Percentiles rank a stretch among this genome's conserved stretches.
phyloP scores from a whole-genome alignment of 2,888 invertebrate genomes.

The Ceraclea dissimilis region DNA sequence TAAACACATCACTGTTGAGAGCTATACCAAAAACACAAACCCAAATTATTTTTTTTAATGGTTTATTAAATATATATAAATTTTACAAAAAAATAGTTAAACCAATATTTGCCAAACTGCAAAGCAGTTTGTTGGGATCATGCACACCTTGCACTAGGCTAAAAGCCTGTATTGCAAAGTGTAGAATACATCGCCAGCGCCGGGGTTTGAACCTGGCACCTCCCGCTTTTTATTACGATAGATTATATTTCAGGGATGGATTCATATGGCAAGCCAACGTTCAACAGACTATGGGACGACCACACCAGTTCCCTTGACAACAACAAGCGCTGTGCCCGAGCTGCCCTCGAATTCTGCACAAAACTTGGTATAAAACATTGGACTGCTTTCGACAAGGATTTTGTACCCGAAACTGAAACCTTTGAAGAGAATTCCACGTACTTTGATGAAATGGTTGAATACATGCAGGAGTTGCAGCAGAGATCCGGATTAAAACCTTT shows the following conservation, averaged over 20 bases:
- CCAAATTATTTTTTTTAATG: too few species aligned
- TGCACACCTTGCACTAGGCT: too few species aligned
- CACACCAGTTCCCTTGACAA: conserved; percentile 47
- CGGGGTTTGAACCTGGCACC: too few species aligned
- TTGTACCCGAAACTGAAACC: conserved; percentile 48
- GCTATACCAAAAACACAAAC: too few species aligned
- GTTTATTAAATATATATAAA: too few species aligned
- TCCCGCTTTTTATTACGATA: too few species aligned
- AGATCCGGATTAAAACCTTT: conserved; percentile 50
- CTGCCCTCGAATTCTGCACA: conserved; percentile 54
- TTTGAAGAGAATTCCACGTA: conserved; percentile 48
- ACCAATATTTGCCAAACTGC: too few species aligned
- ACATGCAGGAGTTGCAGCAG: conserved; percentile 48
- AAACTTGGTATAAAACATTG: conserved; percentile 57
- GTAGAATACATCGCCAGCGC: too few species aligned
- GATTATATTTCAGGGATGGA: conserved; percentile 35
- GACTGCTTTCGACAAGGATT: conserved; percentile 57
- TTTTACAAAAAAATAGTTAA: too few species aligned
- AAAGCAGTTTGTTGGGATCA: too few species aligned
- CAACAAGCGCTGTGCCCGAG: conserved; percentile 51
- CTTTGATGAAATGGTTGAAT: conserved; percentile 52
- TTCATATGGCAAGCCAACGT: conserved; percentile 38
- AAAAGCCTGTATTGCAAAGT: too few species aligned
- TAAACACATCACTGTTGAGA: too few species aligned
- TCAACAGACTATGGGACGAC: conserved; percentile 51